These are phyloP conservation scores for Rotaria macrura DNA, from an alignment of 2,888 invertebrate species.

Conservation along the genomic window DNA sequence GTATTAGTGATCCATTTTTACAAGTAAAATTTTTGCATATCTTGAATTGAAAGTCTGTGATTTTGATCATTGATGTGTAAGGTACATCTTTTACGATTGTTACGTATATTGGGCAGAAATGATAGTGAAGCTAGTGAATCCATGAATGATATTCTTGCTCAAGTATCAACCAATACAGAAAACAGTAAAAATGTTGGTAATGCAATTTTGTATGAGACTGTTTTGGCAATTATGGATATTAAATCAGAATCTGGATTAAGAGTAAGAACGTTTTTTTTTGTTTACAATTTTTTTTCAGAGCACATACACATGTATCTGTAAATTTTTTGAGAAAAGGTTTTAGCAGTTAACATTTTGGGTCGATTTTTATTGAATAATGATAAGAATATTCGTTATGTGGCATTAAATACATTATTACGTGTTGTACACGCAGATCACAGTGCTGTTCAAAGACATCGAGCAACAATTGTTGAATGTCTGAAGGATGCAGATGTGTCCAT, in stretches of 20 bases:
- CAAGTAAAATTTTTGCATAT: constrained; percentile 66
- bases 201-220: constrained; percentile 98
- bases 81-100: constrained; percentile 57
- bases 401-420: constrained; percentile 84
- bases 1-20: constrained; percentile 95
- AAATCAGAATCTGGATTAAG: constrained; percentile 85
- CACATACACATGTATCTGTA: too few relatives aligned
- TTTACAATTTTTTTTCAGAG: neutral
- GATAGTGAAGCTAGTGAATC: constrained; percentile 94
- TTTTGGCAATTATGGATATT: constrained; percentile 98
- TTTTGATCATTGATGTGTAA: neutral
- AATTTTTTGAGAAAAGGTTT: constrained; percentile 57
- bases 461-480: constrained; percentile 89
- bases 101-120: constrained; percentile 85
- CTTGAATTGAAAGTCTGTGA: neutral
- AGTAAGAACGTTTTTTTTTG: constrained; percentile 53
- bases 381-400: constrained; percentile 97
- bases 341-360: constrained; percentile 94
- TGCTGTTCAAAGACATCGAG: constrained; percentile 92
- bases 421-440: constrained; percentile 85
- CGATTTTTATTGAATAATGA: constrained; percentile 94
- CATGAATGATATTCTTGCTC: constrained; percentile 98
- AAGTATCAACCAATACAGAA: constrained; percentile 93
- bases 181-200: constrained; percentile 99
- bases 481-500: constrained; percentile 74